phyloP scores from a whole-genome alignment of 2,797 vertebrate species.

The Macropus fuliginosus region DNA sequence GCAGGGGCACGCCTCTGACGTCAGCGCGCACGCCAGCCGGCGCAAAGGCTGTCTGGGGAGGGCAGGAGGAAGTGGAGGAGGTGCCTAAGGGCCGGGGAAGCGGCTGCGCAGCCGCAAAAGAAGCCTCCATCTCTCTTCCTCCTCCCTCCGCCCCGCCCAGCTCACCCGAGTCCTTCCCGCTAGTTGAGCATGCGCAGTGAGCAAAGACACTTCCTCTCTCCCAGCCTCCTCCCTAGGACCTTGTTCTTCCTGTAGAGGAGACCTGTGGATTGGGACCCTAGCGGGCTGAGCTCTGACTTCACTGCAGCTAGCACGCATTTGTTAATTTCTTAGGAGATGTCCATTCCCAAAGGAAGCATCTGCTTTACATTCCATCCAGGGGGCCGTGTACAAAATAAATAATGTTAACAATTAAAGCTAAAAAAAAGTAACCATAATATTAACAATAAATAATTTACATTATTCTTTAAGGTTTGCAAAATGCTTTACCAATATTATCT shows the following conservation, averaged over 20 bases:
- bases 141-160: accelerated
- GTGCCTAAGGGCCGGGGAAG: background rate
- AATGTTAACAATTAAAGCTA: background rate
- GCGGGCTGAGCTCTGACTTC: background rate
- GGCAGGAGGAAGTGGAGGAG: background rate
- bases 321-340: background rate
- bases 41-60: background rate
- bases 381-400: background rate
- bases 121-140: background rate
- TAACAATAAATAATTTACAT: background rate
- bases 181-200: accelerated
- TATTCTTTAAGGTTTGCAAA: background rate
- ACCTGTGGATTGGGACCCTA: background rate
- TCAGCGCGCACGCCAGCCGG: constrained; percentile 74
- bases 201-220: accelerated
- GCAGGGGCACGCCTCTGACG: constrained; percentile 81
- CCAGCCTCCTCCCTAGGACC: background rate
- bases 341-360: background rate
- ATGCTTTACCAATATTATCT: background rate
- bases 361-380: background rate
- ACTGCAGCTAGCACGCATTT: accelerated
- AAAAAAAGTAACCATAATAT: too few species aligned
- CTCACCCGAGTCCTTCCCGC: background rate
- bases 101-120: background rate
- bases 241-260: background rate